Evolutionary conservation across 2,113 vertebrate genomes (phyloP), one percentile per base, ranked within the genome.

Genomic region (Scopus umbretta): DNA sequence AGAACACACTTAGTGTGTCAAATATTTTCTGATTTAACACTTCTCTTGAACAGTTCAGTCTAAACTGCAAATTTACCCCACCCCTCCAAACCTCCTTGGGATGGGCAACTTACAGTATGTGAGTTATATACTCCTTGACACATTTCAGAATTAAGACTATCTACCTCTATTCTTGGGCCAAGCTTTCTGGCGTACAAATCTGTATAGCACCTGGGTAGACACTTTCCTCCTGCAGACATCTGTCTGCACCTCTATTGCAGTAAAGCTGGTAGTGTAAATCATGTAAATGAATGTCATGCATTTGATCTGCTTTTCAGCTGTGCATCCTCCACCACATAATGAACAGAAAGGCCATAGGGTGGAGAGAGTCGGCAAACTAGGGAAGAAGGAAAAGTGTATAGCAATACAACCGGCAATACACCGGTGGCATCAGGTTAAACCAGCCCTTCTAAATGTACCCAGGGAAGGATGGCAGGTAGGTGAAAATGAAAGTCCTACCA

Each of bases 51-150:
- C 55, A 53, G 9, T 78, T 92, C 59, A 74, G 17, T 63, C 10
- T 79, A 59, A 90, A 68, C 6, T 42, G 32, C 88, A 94, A 80
- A 86, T 74, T n/a, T 70, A 32, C 59, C 2, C 1, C 38, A 6
- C 21, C 19, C 6, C 30, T 20, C 9, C 0, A 0, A 87, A 74
- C 7, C 5, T 76, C 21, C 49, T 66, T 34, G 13, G 45, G 27
- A 50, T 58, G 25, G 16, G 27, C 22, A 66, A 66, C 3, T 42
- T 70, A 42, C 0, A 73, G 20, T 45, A 53, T 5, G 10, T 13
- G 63, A 52, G 34, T 32, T 29, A 36, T 4, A 38, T 3, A 27
- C n/a, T 84, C 55, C 55, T 63, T 5, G 3, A 45, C 15, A 38
- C 23, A 9, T 70, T 73, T 88, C 40, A 94, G 53, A 82, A 62